These are phyloP conservation scores for Papilio helenus DNA, from an alignment of 1,140 invertebrate species.

Conservation along the genomic window DNA sequence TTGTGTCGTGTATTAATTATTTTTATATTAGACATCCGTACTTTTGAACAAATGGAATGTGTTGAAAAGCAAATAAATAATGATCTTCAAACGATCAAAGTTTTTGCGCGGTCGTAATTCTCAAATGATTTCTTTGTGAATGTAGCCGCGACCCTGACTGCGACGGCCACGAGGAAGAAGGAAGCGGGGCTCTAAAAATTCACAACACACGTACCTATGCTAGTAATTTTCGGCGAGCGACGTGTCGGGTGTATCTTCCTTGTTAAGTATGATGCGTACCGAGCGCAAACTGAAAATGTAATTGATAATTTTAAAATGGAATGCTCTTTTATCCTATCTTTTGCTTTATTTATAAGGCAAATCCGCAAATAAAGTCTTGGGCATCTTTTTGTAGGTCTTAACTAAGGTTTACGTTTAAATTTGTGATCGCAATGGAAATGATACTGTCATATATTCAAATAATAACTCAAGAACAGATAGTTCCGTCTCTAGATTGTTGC, in stretches of 20 bases:
- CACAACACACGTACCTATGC: constrained; percentile 66
- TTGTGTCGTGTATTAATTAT: background rate
- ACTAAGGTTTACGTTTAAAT: no score
- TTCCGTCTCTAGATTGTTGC: no score
- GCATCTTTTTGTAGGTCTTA: no score
- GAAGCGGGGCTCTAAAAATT: constrained; percentile 72
- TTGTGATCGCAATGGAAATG: no score
- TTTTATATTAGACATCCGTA: background rate
- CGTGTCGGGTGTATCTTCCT: constrained; percentile 72
- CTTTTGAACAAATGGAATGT: background rate
- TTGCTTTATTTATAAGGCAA: no score
- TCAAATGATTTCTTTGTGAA: constrained; percentile 41
- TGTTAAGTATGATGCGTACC: constrained; percentile 54
- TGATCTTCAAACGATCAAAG: constrained; percentile 1
- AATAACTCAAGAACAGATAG: no score
- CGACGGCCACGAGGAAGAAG: constrained; percentile 64
- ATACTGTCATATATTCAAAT: no score
- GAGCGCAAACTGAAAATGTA: constrained; percentile 28
- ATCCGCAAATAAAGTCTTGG: no score
- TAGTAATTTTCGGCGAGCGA: constrained; percentile 72
- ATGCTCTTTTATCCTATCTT: background rate
- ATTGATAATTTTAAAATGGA: background rate
- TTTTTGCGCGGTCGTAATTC: constrained; percentile 15
- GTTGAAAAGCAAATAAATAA: background rate
- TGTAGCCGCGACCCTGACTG: constrained; percentile 54